These are phyloP conservation scores for Neodiprion fabricii DNA, from an alignment of 1,140 invertebrate species.

Conservation along the genomic window DNA sequence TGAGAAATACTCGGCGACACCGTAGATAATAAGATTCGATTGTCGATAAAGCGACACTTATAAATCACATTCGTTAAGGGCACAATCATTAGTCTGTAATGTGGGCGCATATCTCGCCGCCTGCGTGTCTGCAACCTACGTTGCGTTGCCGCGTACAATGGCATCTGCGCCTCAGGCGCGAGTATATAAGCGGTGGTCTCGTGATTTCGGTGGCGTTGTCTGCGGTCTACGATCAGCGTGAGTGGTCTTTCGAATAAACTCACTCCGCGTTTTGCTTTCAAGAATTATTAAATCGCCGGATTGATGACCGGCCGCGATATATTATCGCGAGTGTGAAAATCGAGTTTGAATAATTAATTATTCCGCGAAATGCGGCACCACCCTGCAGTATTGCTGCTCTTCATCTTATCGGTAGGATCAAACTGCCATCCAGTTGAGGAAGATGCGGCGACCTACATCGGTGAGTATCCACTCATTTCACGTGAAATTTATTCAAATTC, in stretches of 20 bases:
- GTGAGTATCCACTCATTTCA: not conserved
- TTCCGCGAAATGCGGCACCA: not conserved
- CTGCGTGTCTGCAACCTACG: not conserved
- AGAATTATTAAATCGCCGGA: not conserved
- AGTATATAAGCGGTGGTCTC: not conserved
- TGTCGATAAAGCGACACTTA: too few relatives aligned
- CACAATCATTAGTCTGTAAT: too few relatives aligned
- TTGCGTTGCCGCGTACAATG: not conserved
- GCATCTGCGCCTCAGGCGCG: not conserved
- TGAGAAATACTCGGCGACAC: too few relatives aligned
- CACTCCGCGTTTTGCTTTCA: not conserved
- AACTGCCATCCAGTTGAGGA: not conserved
- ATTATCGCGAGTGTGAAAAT: not conserved
- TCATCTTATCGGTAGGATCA: not conserved
- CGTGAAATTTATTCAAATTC: not conserved
- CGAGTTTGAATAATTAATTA: not conserved
- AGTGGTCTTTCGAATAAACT: not conserved
- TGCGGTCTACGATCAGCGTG: not conserved
- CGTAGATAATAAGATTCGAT: too few relatives aligned
- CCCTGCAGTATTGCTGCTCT: not conserved
- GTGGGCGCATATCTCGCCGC: not conserved
- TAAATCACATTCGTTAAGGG: too few relatives aligned
- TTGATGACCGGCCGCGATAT: not conserved
- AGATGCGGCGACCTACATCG: not conserved
- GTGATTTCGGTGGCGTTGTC: slow-evolving; percentile 4